Evolutionary conservation across 1,140 invertebrate species (phyloP), one percentile per base, ranked within the genome.

Genomic region (Teleogryllus occipitalis): DNA sequence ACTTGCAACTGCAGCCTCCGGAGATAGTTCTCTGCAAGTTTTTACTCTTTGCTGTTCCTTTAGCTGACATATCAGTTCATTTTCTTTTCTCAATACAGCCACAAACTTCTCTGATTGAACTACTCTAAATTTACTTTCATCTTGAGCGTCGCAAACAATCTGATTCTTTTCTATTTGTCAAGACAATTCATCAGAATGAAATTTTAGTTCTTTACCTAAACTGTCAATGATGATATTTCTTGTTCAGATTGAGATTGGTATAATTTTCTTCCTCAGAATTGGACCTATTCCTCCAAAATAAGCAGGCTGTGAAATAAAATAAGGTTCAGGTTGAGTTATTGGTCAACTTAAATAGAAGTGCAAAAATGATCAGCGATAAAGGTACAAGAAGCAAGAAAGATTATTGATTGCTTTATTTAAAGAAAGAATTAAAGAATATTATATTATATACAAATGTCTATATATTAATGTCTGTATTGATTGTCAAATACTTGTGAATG

Each of bases 261-360:
- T 39, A 78, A 27, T 54, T 48, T 48, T 77, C 79, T 80, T 80
- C 76, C 76, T 65, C n/a, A 76, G 75, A 80, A 18, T 65, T 65
- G 54, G 18, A 14, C 54, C 54, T 65, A 65, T 74, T 54, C 79
- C 79, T 77, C 75, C 79, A 80, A 80, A 80, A 76, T 77, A 65
- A 65, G 79, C 54, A 77, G 79, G 79, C 79, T 80, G 79, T 80
- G 79, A 80, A 79, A 75, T 48, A 78, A 72, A 79, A 75, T 73
- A 73, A n/a, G 46, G 22, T 74, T 73, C 15, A 79, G 46, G 75
- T 77, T 21, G 76, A 48, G 76, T 77, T 77, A 48, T 47, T 77
- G 76, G 22, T 47, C 46, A 77, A n/a, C 10, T 14, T 65, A 65
- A 18, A 14, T 3, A 18, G 18, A 65, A 65, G 54, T 65, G 10